phyloP scores from a whole-genome alignment of 1,140 invertebrate genomes.

The Sitobion miscanthi region DNA sequence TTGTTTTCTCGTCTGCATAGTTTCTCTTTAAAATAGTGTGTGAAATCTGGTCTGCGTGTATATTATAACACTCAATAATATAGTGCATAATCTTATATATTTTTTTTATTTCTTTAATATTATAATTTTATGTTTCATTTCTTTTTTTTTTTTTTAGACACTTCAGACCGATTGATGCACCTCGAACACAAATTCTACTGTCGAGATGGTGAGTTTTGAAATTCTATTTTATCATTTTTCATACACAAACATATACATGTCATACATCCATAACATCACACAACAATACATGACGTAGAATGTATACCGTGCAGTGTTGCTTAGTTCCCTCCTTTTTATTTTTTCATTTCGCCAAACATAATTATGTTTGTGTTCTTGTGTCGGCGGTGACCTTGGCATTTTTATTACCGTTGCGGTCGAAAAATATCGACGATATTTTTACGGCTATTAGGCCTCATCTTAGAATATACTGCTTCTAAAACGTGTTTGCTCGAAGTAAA shows the following conservation, averaged over 20 bases:
- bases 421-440: slow-evolving; percentile 35
- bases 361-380: slow-evolving; percentile 28
- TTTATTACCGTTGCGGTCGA: slow-evolving; percentile 40
- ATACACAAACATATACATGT: background rate
- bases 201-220: slow-evolving; percentile 37
- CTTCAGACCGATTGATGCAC: slow-evolving; percentile 43
- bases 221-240: background rate
- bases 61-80: background rate
- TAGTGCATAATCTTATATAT: background rate
- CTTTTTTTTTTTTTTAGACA: slow-evolving; percentile 24
- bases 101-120: background rate
- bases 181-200: slow-evolving; percentile 44
- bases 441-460: slow-evolving; percentile 41
- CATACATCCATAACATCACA: background rate
- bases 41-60: slow-evolving; percentile 5
- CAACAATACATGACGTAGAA: background rate
- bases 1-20: slow-evolving; percentile 34
- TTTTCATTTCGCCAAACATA: slow-evolving; percentile 14
- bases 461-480: background rate
- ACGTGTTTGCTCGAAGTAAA: slow-evolving; percentile 11
- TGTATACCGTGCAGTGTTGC: background rate
- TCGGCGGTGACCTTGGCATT: slow-evolving; percentile 47
- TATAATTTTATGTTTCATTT: background rate
- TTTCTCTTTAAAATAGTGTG: background rate
- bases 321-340: background rate